Percentiles rank a stretch among this genome's conserved stretches.
Evolutionary conservation across 2,888 invertebrate species (phyloP).

Genomic region (Zygaena filipendulae): DNA sequence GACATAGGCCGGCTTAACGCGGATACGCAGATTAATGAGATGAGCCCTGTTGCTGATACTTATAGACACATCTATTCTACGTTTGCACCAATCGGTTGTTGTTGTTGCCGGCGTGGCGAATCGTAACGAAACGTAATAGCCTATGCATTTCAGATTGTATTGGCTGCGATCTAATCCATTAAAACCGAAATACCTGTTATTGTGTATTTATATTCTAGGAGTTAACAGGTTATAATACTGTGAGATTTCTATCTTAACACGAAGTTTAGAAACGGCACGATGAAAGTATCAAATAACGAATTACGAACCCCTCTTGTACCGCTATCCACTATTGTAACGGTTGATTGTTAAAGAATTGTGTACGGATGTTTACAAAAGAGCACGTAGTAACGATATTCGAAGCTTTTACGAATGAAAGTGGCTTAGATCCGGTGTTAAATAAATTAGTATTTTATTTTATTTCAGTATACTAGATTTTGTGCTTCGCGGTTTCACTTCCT

Average conservation of each 20-base stretch:
- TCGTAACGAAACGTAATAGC: constrained; percentile 17
- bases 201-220: no score
- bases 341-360: constrained; percentile 43
- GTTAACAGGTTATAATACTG: no score
- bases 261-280: no score
- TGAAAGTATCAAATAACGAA: no score
- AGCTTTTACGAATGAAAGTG: constrained; percentile 43
- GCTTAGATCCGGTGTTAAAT: no score
- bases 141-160: constrained; percentile 19
- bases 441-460: no score
- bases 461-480: no score
- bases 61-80: not conserved
- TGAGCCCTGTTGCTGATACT: constrained; percentile 27
- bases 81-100: no score
- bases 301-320: constrained; percentile 33
- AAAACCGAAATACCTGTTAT: no score
- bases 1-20: constrained; percentile 57
- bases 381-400: constrained; percentile 46
- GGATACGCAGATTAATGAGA: constrained; percentile 60
- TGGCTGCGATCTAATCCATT: no score
- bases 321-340: constrained; percentile 34
- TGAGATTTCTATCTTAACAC: no score
- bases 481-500: no score
- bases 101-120: constrained; percentile 4
- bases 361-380: constrained; percentile 47